These are phyloP conservation scores for Diloba caeruleocephala DNA, from an alignment of 2,888 invertebrate species.

Conservation along the genomic window DNA sequence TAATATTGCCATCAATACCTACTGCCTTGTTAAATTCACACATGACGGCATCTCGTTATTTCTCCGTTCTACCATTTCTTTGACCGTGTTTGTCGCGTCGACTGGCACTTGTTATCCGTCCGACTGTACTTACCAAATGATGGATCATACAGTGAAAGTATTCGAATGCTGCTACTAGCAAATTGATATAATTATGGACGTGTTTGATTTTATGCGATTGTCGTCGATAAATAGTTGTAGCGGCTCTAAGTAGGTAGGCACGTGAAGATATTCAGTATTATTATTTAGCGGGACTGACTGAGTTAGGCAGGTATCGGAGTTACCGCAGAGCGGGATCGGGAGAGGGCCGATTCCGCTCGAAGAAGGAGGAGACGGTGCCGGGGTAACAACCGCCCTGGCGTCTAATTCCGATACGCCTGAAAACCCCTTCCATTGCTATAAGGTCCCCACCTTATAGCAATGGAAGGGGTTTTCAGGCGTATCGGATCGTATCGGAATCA, in stretches of 20 bases:
- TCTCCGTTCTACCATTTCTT: constrained; percentile 15
- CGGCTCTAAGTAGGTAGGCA: constrained; percentile 6
- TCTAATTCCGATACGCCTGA: too few relatives aligned
- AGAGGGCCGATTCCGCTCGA: too few relatives aligned
- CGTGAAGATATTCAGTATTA: constrained; percentile 18
- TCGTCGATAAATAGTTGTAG: constrained; percentile 7
- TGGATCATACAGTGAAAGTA: constrained; percentile 46
- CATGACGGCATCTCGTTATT: constrained; percentile 27
- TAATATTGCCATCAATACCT: constrained; percentile 10
- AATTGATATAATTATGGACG: constrained; percentile 49
- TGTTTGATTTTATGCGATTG: constrained; percentile 21
- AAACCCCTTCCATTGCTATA: too few relatives aligned
- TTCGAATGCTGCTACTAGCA: constrained; percentile 34
- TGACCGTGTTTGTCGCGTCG: constrained; percentile 8
- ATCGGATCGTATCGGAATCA: too few relatives aligned
- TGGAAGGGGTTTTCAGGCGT: too few relatives aligned
- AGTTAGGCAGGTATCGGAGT: too few relatives aligned
- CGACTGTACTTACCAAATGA: constrained; percentile 17
- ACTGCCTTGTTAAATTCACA: constrained; percentile 30
- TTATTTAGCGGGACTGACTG: background rate
- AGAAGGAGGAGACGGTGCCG: too few relatives aligned
- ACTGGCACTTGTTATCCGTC: constrained; percentile 20
- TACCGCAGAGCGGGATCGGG: too few relatives aligned
- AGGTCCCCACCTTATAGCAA: too few relatives aligned
- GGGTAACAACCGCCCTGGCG: too few relatives aligned